Evolutionary conservation across 2,888 invertebrate genomes (phyloP).

Genomic region (Coelogynopora nodosa): DNA sequence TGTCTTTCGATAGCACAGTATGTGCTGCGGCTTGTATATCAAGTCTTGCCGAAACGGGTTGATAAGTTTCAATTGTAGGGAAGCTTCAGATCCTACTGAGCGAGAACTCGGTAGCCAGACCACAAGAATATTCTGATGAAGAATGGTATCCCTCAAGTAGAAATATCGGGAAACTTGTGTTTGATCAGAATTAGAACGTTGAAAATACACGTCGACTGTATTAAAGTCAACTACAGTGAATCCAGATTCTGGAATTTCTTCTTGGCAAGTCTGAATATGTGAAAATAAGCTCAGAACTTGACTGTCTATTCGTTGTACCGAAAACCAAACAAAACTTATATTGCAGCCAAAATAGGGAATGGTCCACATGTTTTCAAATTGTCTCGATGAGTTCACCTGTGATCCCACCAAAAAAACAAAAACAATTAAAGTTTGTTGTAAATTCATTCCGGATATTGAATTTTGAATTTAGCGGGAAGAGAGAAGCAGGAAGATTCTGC

Average conservation of each 20-base stretch:
- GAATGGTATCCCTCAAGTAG: not conserved
- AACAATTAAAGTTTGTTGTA: not conserved
- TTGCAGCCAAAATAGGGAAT: not conserved
- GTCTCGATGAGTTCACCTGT: not conserved
- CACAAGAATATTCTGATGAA: not conserved
- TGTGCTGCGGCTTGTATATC: not conserved
- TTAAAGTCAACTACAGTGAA: not conserved
- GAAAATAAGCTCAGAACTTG: not conserved
- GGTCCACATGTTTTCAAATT: not conserved
- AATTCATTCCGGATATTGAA: not conserved
- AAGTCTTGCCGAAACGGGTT: not conserved
- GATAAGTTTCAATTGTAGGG: not conserved
- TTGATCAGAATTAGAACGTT: not conserved
- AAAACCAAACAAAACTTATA: not conserved
- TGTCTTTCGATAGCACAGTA: constrained; percentile 1
- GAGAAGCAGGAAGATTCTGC: no score
- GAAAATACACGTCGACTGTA: not conserved
- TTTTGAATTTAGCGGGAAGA: no score
- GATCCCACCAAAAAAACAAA: not conserved
- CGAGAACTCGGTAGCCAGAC: not conserved
- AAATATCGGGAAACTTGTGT: not conserved
- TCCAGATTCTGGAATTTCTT: not conserved
- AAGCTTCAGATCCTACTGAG: not conserved
- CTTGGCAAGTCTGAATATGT: not conserved
- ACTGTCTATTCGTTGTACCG: not conserved